phyloP scores from a whole-genome alignment of 2,113 vertebrate genomes.

The Tragelaphus imberbis region DNA sequence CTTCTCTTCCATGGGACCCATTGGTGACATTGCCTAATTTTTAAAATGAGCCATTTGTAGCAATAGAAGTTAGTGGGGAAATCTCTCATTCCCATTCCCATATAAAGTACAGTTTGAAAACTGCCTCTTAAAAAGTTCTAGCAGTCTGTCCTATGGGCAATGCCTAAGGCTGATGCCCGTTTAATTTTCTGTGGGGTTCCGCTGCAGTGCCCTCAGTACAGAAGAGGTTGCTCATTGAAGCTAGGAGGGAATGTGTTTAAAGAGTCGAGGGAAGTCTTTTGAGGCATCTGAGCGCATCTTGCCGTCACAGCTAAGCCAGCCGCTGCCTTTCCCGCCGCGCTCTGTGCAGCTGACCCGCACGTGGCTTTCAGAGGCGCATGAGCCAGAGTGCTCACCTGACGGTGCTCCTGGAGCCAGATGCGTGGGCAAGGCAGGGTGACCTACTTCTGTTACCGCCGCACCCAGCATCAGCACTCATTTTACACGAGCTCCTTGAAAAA shows the following conservation, averaged over 20 bases:
- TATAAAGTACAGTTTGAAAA: slow-evolving; percentile 56
- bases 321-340: slow-evolving; percentile 52
- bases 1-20: neutral
- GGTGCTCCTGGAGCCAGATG: slow-evolving; percentile 74
- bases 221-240: slow-evolving; percentile 40
- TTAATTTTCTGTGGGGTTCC: slow-evolving; percentile 58
- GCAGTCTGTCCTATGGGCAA: slow-evolving; percentile 52
- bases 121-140: slow-evolving; percentile 57
- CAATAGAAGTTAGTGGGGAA: neutral
- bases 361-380: slow-evolving; percentile 67
- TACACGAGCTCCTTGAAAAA: slow-evolving; percentile 46
- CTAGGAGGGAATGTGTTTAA: slow-evolving; percentile 50
- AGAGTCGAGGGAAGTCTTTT: slow-evolving; percentile 58
- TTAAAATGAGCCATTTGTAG: slow-evolving; percentile 56
- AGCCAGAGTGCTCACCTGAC: slow-evolving; percentile 72
- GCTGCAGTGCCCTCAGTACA: neutral
- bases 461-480: slow-evolving; percentile 39
- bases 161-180: slow-evolving; percentile 65
- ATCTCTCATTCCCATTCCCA: neutral
- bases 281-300: slow-evolving; percentile 59
- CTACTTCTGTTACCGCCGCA: slow-evolving; percentile 69
- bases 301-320: slow-evolving; percentile 63
- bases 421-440: slow-evolving; percentile 72
- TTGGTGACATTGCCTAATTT: neutral
- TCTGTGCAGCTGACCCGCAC: slow-evolving; percentile 54